A percentile compares a stretch with the other conserved stretches of the same genome.
Conservation (phyloP, 2,888 invertebrate species). For the Trachelus stipa region DNA sequence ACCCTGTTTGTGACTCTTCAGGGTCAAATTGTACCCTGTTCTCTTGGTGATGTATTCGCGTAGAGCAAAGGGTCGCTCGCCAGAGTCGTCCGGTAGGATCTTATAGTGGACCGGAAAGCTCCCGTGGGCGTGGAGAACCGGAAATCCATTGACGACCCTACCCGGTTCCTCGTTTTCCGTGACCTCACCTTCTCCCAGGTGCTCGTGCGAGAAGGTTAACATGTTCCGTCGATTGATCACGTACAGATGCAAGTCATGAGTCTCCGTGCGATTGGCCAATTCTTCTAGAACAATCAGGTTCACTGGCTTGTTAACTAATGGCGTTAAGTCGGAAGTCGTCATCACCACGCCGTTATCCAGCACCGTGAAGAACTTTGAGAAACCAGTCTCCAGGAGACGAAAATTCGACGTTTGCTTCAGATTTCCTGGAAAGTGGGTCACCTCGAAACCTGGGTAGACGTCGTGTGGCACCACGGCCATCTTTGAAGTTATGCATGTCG, state of each 20-base stretch:
- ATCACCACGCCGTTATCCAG: slow-evolving; percentile 89
- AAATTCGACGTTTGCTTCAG: slow-evolving; percentile 71
- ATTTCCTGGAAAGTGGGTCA: slow-evolving; percentile 79
- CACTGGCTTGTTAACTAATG: slow-evolving; percentile 83
- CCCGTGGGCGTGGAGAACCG: slow-evolving; percentile 78
- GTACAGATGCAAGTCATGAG: slow-evolving; percentile 83
- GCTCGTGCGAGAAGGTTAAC: slow-evolving; percentile 78
- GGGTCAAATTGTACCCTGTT: slow-evolving; percentile 60
- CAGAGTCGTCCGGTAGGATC: slow-evolving; percentile 79
- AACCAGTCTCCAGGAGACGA: slow-evolving; percentile 81
- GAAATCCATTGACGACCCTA: slow-evolving; percentile 78
- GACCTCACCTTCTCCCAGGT: slow-evolving; percentile 77
- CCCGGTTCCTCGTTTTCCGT: slow-evolving; percentile 82
- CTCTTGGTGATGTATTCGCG: slow-evolving; percentile 72
- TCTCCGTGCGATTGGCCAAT: slow-evolving; percentile 81
- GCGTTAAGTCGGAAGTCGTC: slow-evolving; percentile 88
- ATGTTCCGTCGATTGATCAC: slow-evolving; percentile 86
- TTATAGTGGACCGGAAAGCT: slow-evolving; percentile 81
- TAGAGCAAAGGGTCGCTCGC: slow-evolving; percentile 73
- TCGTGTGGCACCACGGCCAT: slow-evolving; percentile 85
- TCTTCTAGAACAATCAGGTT: slow-evolving; percentile 86
- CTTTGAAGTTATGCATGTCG: slow-evolving; percentile 34
- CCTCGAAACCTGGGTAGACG: slow-evolving; percentile 89
- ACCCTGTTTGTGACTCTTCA: slow-evolving; percentile 67
- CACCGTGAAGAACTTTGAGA: slow-evolving; percentile 87